Evolutionary conservation across 2,797 vertebrate genomes (phyloP), one percentile per base, ranked within the genome.

Genomic region (Capromys pilorides): DNA sequence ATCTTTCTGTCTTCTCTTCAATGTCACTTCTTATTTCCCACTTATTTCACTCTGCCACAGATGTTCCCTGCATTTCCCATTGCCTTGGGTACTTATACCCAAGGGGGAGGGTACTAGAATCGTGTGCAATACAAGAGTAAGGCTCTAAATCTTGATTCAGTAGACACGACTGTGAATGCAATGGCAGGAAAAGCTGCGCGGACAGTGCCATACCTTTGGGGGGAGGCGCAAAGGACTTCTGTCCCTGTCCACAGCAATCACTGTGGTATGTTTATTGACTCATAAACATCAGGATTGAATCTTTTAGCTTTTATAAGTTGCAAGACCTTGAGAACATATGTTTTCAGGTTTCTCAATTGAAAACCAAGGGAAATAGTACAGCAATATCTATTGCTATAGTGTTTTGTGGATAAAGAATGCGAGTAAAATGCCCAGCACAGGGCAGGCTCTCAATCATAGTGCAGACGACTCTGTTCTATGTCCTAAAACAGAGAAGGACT

Each of bases 121-220:
- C n/a, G 51, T 82, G 9, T 75, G 54, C 1, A 88, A 96, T 93
- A 61, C 54, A 88, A 85, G 77, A 95, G 41, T 39, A 80, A 83
- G 33, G 7, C 5, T 94, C 84, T 94, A 67, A 62, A 84, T 66
- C 59, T 71, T 36, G n/a, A 91, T 33, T 59, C 54, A 64, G 64
- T 7, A 41, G 36, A 85, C 33, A 84, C 6, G 2, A n/a, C 0
- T 89, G 54, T 88, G 36, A 90, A 80, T 31, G 51, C 61, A 92
- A n/a, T 8, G 88, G 67, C 83, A 88, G 57, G 24, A 75, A 95
- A 94, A n/a, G 64, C 54, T 18, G 4, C n/a, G 41, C 33, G 51
- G 33, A 78, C 26, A 26, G 5, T 51, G 24, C 36, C 41, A 54
- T 54, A 16, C 1, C 85, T 64, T 71, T 21, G 2, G 2, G 45